Conservation (phyloP, 2,113 vertebrate species). For the Pteronura brasiliensis region DNA sequence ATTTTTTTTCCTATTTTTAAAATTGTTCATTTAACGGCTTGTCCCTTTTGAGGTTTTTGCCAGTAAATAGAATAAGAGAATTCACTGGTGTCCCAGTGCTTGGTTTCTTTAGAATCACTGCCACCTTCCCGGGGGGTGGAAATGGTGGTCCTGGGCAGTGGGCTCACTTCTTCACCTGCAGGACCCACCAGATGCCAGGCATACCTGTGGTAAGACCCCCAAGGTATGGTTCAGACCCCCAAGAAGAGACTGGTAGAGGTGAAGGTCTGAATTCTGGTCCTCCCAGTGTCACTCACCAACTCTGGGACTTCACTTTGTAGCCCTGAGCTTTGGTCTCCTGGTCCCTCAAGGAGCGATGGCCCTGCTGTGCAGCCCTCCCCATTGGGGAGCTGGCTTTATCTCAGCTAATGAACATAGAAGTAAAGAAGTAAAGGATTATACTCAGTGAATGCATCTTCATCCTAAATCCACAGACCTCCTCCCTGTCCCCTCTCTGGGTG, state of each 20-base stretch:
- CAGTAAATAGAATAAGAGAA: neutral
- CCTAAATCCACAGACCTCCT: neutral
- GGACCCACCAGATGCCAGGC: neutral
- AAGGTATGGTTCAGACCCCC: neutral
- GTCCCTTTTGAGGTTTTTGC: neutral
- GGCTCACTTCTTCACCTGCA: neutral
- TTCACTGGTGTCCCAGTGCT: rapidly evolving
- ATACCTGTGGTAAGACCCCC: neutral
- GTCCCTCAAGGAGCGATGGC: neutral
- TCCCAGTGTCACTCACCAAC: neutral
- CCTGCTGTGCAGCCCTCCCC: neutral
- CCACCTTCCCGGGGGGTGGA: neutral
- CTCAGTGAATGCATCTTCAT: neutral
- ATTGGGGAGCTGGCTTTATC: neutral
- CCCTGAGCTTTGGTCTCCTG: neutral
- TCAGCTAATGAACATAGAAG: neutral
- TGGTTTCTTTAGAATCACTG: neutral
- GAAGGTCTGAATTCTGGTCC: neutral
- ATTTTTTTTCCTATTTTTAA: neutral
- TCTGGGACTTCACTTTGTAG: neutral
- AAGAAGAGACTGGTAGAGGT: neutral
- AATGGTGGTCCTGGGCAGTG: rapidly evolving
- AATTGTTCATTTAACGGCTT: neutral
- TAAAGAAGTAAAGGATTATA: neutral
- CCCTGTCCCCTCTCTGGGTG: neutral